These are phyloP conservation scores for Cottus gobio DNA, from an alignment of 2,113 vertebrate species.

Conservation along the genomic window DNA sequence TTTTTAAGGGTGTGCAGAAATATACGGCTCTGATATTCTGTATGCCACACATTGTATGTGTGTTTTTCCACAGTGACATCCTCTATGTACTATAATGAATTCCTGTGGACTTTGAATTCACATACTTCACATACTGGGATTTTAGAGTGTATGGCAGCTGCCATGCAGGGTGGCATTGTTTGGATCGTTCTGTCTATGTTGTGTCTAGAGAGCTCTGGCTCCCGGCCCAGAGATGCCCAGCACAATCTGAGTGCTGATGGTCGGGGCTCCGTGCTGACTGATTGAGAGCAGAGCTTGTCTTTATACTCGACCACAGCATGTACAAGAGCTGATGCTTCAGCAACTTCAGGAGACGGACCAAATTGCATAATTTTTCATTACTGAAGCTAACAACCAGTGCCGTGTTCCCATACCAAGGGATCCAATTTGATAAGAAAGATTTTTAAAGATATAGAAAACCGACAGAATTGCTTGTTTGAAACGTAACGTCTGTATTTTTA, in stretches of 20 bases:
- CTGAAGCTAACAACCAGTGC: neutral
- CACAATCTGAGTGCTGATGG: slow-evolving; percentile 52
- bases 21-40: neutral
- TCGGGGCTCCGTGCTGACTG: slow-evolving; percentile 53
- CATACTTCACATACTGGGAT: neutral
- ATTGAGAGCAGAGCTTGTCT: slow-evolving; percentile 56
- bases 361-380: slow-evolving; percentile 34
- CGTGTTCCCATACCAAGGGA: slow-evolving; percentile 2
- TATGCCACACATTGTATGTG: neutral
- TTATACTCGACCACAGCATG: slow-evolving; percentile 34
- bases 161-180: slow-evolving; percentile 55
- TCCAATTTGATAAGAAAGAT: slow-evolving; percentile 3
- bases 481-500: slow-evolving; percentile 33
- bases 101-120: slow-evolving; percentile 19
- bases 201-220: slow-evolving; percentile 63
- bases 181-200: slow-evolving; percentile 53
- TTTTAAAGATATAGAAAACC: slow-evolving; percentile 16
- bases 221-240: slow-evolving; percentile 62
- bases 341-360: slow-evolving; percentile 17
- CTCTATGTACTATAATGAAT: neutral
- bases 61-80: slow-evolving; percentile 5
- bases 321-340: slow-evolving; percentile 27
- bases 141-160: slow-evolving; percentile 45
- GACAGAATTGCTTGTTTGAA: slow-evolving; percentile 5
- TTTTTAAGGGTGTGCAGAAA: slow-evolving; percentile 9